Conservation (phyloP, 2,888 invertebrate genomes). For the Brachylomia viminalis region DNA sequence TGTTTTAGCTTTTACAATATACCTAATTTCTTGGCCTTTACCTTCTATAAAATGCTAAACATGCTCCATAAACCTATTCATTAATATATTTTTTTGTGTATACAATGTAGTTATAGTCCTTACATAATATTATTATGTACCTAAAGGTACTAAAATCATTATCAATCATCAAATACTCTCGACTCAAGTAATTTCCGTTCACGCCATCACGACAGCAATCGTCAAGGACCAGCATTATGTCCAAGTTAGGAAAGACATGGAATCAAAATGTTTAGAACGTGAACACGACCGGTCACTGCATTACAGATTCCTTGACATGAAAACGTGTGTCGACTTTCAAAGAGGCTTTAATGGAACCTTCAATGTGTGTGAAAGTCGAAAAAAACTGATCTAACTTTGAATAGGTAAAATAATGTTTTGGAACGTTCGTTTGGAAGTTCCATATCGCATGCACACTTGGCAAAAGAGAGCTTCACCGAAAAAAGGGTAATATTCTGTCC, state of each 20-base stretch:
- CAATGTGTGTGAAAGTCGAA: background rate
- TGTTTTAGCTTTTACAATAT: background rate
- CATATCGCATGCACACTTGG: no score
- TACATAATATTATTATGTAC: background rate
- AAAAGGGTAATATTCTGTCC: no score
- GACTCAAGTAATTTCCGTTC: constrained; percentile 26
- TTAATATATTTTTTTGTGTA: background rate
- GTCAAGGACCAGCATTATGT: constrained; percentile 32
- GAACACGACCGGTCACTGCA: constrained; percentile 16
- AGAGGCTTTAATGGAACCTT: background rate
- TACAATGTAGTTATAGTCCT: background rate
- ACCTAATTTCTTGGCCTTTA: no score
- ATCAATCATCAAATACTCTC: constrained; percentile 37
- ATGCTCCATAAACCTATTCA: background rate
- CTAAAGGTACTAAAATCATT: background rate
- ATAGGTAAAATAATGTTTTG: no score
- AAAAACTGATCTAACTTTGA: no score
- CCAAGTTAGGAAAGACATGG: constrained; percentile 24
- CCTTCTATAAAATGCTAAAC: background rate
- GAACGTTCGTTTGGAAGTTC: no score
- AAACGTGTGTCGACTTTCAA: constrained; percentile 49
- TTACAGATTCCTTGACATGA: constrained; percentile 56
- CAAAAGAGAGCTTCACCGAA: no score
- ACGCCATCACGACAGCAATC: constrained; percentile 15
- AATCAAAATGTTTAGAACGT: constrained; percentile 30